Percentiles rank a stretch among this genome's conserved stretches.
Conservation (phyloP, 1,140 invertebrate genomes). For the Papilio machaon region DNA sequence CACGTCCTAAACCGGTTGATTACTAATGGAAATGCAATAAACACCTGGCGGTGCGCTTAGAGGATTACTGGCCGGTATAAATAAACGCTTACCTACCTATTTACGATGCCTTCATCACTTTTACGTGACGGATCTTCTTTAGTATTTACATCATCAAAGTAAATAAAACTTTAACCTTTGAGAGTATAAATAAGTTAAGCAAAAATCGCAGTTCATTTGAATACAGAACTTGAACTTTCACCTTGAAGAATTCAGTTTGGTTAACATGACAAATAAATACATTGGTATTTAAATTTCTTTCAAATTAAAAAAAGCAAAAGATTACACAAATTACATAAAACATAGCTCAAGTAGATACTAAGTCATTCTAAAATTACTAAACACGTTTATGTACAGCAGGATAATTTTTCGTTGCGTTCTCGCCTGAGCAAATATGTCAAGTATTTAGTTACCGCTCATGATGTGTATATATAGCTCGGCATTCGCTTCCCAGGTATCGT, state of each 20-base stretch:
- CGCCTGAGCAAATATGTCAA: background rate
- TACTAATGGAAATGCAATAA: constrained; percentile 37
- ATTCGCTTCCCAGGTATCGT: constrained; percentile 30
- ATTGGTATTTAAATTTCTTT: too few species aligned
- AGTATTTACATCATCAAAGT: background rate
- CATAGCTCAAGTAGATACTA: background rate
- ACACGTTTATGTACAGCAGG: background rate
- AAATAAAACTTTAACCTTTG: background rate
- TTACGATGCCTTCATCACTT: background rate
- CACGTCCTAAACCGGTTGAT: constrained; percentile 37
- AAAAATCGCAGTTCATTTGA: too few species aligned
- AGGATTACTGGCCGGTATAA: constrained; percentile 26
- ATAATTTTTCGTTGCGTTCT: constrained; percentile 15
- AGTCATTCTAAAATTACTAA: background rate
- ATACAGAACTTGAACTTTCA: too few species aligned
- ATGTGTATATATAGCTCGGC: constrained; percentile 22
- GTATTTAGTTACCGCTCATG: constrained; percentile 23
- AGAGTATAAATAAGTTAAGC: background rate
- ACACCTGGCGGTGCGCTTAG: constrained; percentile 34
- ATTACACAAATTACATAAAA: background rate
- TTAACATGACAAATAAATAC: too few species aligned
- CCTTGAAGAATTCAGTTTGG: too few species aligned
- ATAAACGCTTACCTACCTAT: constrained; percentile 16
- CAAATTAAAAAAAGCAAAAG: background rate
- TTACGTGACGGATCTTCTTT: background rate